Conservation (phyloP, 2,888 invertebrate genomes). For the Trissoscelio sp. region DNA sequence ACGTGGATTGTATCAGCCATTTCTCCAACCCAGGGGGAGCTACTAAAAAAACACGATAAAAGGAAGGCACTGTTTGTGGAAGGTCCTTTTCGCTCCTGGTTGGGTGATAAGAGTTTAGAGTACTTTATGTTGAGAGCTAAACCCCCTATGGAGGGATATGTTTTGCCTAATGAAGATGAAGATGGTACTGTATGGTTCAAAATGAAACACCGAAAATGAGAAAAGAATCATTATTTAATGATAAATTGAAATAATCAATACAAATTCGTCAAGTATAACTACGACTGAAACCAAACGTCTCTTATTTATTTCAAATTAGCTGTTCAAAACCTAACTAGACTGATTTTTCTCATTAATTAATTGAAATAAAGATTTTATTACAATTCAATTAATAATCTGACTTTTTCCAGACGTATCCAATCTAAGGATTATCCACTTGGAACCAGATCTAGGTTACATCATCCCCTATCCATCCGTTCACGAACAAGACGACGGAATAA, state of each 20-base stretch:
- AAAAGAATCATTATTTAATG: too few relatives aligned
- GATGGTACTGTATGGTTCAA: slow-evolving; percentile 89
- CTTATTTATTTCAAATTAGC: too few relatives aligned
- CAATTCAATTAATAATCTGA: too few relatives aligned
- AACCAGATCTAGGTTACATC: slow-evolving; percentile 83
- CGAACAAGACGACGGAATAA: slow-evolving; percentile 96
- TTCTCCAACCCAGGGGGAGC: slow-evolving; percentile 89
- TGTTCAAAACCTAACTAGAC: too few relatives aligned
- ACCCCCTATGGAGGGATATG: slow-evolving; percentile 79
- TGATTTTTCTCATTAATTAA: background rate
- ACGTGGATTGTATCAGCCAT: slow-evolving; percentile 97
- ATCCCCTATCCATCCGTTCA: slow-evolving; percentile 89
- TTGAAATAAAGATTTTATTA: too few relatives aligned
- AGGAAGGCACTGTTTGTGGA: slow-evolving; percentile 90
- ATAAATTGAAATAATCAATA: too few relatives aligned
- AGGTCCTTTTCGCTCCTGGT: slow-evolving; percentile 93
- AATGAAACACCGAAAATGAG: too few relatives aligned
- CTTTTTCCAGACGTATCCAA: slow-evolving; percentile 88
- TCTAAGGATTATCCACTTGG: slow-evolving; percentile 86
- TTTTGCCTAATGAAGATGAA: slow-evolving; percentile 82
- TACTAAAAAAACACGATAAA: slow-evolving; percentile 87
- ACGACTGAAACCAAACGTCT: too few relatives aligned
- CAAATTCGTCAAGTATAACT: too few relatives aligned
- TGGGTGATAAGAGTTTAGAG: slow-evolving; percentile 89
- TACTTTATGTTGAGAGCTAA: slow-evolving; percentile 93